Evolutionary conservation across 2,888 invertebrate species (phyloP).

Genomic region (Lacanobia oleracea): DNA sequence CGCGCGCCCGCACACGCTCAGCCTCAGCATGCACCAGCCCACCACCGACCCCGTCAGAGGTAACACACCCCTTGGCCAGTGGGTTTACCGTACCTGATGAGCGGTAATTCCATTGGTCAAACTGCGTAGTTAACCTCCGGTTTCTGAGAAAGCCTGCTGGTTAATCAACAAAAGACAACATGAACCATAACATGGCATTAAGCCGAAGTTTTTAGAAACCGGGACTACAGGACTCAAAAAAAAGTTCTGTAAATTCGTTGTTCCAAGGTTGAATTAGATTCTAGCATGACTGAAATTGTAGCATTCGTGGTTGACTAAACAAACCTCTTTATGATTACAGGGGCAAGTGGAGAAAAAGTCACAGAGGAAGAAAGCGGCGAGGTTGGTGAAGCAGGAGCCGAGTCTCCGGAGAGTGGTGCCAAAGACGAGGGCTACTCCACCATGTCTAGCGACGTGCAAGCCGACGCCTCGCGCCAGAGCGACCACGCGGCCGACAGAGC

Average conservation of each 20-base stretch:
- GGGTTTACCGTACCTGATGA: neutral
- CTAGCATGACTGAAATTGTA: too few species aligned
- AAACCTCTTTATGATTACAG: slow-evolving; percentile 70
- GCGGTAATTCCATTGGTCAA: neutral
- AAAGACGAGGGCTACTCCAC: slow-evolving; percentile 96
- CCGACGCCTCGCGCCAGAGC: slow-evolving; percentile 92
- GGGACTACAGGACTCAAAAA: too few species aligned
- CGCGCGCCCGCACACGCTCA: slow-evolving; percentile 92
- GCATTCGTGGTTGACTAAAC: neutral
- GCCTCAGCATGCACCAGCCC: slow-evolving; percentile 92
- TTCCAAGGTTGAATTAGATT: too few species aligned
- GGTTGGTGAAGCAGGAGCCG: slow-evolving; percentile 93
- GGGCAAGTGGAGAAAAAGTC: slow-evolving; percentile 79
- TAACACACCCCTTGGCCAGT: slow-evolving; percentile 48
- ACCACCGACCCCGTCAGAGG: slow-evolving; percentile 79
- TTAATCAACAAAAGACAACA: neutral
- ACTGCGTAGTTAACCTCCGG: neutral
- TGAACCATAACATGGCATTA: too few species aligned
- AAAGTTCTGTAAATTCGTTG: too few species aligned
- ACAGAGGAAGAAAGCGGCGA: slow-evolving; percentile 87
- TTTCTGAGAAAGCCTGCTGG: neutral
- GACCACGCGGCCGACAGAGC: slow-evolving; percentile 90
- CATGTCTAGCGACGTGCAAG: slow-evolving; percentile 95
- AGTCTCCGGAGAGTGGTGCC: slow-evolving; percentile 94
- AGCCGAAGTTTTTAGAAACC: too few species aligned